phyloP scores from a whole-genome alignment of 2,797 vertebrate species.

The Acropternis orthonyx region DNA sequence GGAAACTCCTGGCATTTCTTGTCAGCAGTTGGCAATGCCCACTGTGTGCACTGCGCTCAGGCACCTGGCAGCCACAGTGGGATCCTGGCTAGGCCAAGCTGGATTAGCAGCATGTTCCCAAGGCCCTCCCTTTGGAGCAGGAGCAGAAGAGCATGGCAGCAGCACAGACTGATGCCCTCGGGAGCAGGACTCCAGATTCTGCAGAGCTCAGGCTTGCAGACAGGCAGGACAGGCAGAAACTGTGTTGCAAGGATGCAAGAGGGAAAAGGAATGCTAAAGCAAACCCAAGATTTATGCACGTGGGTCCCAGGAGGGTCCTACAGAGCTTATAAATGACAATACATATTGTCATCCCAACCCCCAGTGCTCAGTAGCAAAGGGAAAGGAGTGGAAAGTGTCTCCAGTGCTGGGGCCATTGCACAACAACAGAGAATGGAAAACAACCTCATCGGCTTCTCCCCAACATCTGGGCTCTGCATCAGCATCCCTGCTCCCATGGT shows the following conservation, averaged over 20 bases:
- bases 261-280: not conserved
- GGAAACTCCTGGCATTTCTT: not conserved
- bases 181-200: not conserved
- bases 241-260: not conserved
- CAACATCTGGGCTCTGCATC: not conserved
- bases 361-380: slow-evolving; percentile 22
- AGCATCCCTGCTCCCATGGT: not conserved
- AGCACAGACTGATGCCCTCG: not conserved
- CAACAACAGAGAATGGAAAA: slow-evolving; percentile 35
- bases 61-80: not conserved
- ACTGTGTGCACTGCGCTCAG: not conserved
- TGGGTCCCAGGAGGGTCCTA: slow-evolving; percentile 17
- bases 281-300: slow-evolving; percentile 19
- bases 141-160: not conserved
- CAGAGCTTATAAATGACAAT: slow-evolving; percentile 47
- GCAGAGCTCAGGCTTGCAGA: not conserved
- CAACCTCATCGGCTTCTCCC: slow-evolving; percentile 13
- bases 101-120: not conserved
- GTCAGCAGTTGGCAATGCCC: not conserved
- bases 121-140: not conserved
- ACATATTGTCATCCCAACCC: not conserved
- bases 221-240: not conserved
- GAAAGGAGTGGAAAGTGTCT: slow-evolving; percentile 28
- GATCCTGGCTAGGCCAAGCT: not conserved
- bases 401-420: slow-evolving; percentile 14